Evolutionary conservation across 2,797 vertebrate species (phyloP), one percentile per base, ranked within the genome.

Genomic region (Uromys caudimaculatus): DNA sequence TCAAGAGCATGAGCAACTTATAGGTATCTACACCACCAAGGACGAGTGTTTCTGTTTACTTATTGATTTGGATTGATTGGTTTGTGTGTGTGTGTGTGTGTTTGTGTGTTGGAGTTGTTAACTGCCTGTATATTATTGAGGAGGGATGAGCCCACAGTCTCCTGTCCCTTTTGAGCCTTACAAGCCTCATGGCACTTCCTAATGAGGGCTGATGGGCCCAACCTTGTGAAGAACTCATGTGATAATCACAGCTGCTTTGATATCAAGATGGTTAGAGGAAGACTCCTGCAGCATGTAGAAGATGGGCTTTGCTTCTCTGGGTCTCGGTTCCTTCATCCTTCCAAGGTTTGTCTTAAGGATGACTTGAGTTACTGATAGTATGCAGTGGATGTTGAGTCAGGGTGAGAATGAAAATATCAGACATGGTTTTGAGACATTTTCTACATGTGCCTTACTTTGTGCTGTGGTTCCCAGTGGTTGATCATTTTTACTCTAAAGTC

Each of bases 261-360:
- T 87, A 71, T 29, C 35, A 71, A 41, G 23, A 11, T 56, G 38
- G 6, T 41, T 54, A 47, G 41, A 89, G 19, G 29, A 89, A 50
- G 54, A 62, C 13, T 62, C 32, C 29, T 41, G 44, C 32, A 60
- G 6, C 56, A 14, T 77, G 44, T 77, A 62, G 56, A n/a, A 62
- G 44, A 32, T 50, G 73, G 32, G 23, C 76, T 73, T 54, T 77
- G 58, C 67, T 24, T 89, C 62, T 86, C 44, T 88, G 50, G 47
- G 41, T 85, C 77, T 97, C 44, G 27, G 60, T 82, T 89, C 95
- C 88, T 90, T 75, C 44, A n/a, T 89, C 47, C n/a, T 60, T 90
- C 71, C 50, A 79, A n/a, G 81, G 64, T 21, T 62, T 78, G 9
- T 73, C 54, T 54, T 8, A 38, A 71, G 17, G 50, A 81, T 90